Evolutionary conservation across 2,888 invertebrate species (phyloP).

Genomic region (Drosophila acutilabella): DNA sequence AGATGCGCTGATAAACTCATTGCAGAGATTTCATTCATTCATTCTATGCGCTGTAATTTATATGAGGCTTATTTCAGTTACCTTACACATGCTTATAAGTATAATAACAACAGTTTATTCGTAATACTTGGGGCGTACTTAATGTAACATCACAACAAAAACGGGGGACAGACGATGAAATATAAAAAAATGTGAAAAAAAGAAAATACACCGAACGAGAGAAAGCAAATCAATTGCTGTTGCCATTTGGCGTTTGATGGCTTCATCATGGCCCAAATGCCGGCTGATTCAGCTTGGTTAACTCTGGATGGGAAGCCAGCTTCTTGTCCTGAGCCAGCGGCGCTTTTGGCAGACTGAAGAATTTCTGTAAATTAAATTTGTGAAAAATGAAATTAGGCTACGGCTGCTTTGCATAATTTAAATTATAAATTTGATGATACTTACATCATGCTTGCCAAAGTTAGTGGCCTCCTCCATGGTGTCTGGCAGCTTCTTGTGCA

Average conservation of each 20-base stretch:
- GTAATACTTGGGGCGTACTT: slow-evolving; percentile 76
- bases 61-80: slow-evolving; percentile 30
- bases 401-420: slow-evolving; percentile 72
- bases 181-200: not conserved
- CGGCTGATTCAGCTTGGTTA: slow-evolving; percentile 63
- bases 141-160: slow-evolving; percentile 70
- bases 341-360: slow-evolving; percentile 84
- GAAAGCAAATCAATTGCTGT: slow-evolving; percentile 53
- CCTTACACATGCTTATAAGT: slow-evolving; percentile 9
- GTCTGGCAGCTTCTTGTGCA: slow-evolving; percentile 88
- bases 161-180: not conserved
- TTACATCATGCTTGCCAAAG: slow-evolving; percentile 86
- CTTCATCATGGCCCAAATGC: slow-evolving; percentile 53
- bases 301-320: slow-evolving; percentile 36
- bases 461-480: slow-evolving; percentile 87
- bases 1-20: slow-evolving; percentile 82
- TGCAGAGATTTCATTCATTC: slow-evolving; percentile 72
- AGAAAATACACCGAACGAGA: not conserved
- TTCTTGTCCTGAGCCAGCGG: slow-evolving; percentile 59
- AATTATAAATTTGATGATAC: slow-evolving; percentile 67
- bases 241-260: slow-evolving; percentile 31
- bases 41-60: slow-evolving; percentile 56
- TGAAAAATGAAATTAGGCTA: slow-evolving; percentile 69
- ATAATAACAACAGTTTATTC: slow-evolving; percentile 74
- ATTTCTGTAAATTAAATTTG: slow-evolving; percentile 82